Conservation (phyloP, 37 sponge, comb jelly and placozoan species). For the Agelas oroides region DNA sequence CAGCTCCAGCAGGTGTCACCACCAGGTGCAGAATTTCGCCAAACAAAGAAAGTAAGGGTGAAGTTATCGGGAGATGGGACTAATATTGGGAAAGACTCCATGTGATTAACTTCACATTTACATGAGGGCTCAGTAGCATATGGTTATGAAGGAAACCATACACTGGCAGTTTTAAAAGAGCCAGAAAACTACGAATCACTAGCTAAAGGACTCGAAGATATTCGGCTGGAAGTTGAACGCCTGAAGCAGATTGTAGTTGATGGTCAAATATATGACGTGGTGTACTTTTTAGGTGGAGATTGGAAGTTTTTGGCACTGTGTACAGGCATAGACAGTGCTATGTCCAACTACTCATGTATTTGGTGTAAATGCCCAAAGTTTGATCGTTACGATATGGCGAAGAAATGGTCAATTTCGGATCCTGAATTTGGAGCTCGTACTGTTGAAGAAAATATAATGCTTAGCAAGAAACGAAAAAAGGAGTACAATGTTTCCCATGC, state of each 20-base stretch:
- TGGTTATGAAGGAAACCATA: slow-evolving; percentile 5
- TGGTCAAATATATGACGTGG: background rate
- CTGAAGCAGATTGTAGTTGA: background rate
- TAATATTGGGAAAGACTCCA: background rate
- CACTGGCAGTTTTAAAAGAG: slow-evolving; percentile 3
- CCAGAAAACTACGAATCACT: slow-evolving; percentile 18
- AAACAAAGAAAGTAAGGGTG: background rate
- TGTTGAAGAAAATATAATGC: slow-evolving; percentile 1
- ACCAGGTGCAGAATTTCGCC: background rate
- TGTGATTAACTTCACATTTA: slow-evolving; percentile 27
- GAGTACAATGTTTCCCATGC: background rate
- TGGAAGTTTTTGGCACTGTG: slow-evolving; percentile 10
- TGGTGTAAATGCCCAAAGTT: slow-evolving; percentile 27
- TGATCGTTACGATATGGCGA: background rate
- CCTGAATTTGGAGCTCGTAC: slow-evolving; percentile 14
- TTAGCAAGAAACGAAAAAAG: background rate
- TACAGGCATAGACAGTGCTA: slow-evolving; percentile 21
- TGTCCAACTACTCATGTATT: background rate
- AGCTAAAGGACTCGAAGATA: background rate
- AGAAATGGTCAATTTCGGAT: slow-evolving; percentile 11
- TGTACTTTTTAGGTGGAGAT: slow-evolving; percentile 24
- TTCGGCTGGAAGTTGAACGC: background rate
- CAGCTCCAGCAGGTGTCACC: background rate
- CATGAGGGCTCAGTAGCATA: slow-evolving; percentile 14
- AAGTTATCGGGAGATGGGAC: slow-evolving; percentile 35